Base-by-base conservation (phyloP, 2,113 vertebrate species). In the Rhynchomys soricoides region DNA sequence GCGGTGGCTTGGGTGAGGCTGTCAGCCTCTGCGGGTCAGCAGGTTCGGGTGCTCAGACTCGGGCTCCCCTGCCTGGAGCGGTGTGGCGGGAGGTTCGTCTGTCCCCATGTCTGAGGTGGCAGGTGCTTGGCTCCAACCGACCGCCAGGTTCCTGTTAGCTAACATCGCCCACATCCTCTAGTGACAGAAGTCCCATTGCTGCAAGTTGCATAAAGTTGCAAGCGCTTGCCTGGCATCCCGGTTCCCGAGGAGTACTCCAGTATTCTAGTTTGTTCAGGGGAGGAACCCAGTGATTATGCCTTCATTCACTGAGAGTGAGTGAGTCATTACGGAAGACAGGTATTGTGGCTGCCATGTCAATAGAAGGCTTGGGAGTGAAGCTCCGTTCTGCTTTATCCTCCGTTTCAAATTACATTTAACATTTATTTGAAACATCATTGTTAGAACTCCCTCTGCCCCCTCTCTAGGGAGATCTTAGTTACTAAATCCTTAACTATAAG, bases 281-380 rank as follows among this genome's bases (percentile, higher is more conserved):
- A 68, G 92, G 82, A 89, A 55, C 78, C 73, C 59, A 45, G 37
- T 43, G 75, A 75, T 89, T 64, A 26, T 17, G 29, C 68, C 12
- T 94, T 92, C 96, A 92, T 89, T 89, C 86, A 74, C 3, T 70
- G 59, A 71, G n/a, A 74, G 81, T n/a, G 52, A 86, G 37, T 94
- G 86, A 94, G 90, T 94, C 87, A 37, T n/a, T 86, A 19, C 74
- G 66, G n/a, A 31, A 70, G 82, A 21, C 29, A 10, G 45, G 73
- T 70, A 77, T 74, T 57, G 55, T 74, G 68, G 15, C 57, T 78
- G 82, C 86, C 66, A 52, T 31, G 77, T 26, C 66, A 8, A 5
- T 37, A 43, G 40, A 48, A 78, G 66, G n/a, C 37, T 43, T 57
- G 75, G 1, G n/a, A n/a, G 43, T 64, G 77, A 74, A 94, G 57